These are phyloP conservation scores for Nowickia ferox DNA, from an alignment of 2,888 invertebrate genomes.

Conservation along the genomic window DNA sequence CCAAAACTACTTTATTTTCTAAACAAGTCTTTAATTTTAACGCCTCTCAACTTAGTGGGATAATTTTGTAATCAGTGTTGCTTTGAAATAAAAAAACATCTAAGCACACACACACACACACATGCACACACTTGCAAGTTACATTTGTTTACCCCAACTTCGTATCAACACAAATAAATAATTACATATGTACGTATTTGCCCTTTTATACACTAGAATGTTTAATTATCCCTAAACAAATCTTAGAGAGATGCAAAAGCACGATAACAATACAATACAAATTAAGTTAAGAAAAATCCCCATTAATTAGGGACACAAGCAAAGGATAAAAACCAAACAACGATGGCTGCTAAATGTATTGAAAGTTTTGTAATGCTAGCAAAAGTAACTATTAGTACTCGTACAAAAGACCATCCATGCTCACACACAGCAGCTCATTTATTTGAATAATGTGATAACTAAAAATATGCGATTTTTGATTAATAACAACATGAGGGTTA, in stretches of 20 bases:
- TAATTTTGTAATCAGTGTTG: conserved; percentile 37
- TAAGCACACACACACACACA: neutral
- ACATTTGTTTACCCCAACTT: neutral
- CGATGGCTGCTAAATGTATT: conserved; percentile 24
- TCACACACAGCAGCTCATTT: too few species aligned
- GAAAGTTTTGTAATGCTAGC: neutral
- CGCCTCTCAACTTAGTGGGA: neutral
- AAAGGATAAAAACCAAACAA: conserved; percentile 4
- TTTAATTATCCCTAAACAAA: conserved; percentile 59
- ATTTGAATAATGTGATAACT: too few species aligned
- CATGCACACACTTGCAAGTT: too few species aligned
- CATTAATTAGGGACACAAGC: conserved; percentile 40
- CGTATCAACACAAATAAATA: neutral
- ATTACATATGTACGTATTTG: neutral
- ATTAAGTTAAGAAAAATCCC: conserved; percentile 49
- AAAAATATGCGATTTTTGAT: too few species aligned
- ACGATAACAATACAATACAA: conserved; percentile 37
- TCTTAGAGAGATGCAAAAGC: conserved; percentile 22
- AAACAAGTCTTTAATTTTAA: neutral
- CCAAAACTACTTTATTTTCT: neutral
- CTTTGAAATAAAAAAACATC: neutral
- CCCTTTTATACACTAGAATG: conserved; percentile 4
- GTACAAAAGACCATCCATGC: too few species aligned
- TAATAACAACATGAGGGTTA: too few species aligned
- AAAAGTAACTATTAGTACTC: too few species aligned